These are phyloP conservation scores for Malurus alboscapulatus DNA, from an alignment of 2,113 vertebrate genomes.

Conservation along the genomic window DNA sequence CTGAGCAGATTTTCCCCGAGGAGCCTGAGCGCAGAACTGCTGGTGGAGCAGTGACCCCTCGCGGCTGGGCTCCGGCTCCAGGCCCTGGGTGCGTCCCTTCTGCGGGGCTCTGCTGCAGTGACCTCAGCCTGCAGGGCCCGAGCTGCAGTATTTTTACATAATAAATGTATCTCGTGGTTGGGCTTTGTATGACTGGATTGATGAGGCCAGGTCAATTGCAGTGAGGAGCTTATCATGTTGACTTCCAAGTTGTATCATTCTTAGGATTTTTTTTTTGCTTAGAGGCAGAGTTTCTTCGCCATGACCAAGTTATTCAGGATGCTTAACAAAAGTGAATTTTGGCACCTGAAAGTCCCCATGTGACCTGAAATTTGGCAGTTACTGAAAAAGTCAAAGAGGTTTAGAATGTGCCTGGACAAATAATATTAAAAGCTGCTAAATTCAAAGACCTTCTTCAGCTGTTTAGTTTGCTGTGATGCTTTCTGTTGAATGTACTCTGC, in stretches of 20 bases:
- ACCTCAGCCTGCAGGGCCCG: neutral
- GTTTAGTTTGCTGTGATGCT: neutral
- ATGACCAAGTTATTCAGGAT: neutral
- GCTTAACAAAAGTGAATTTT: neutral
- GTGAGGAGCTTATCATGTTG: neutral
- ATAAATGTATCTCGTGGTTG: fast-evolving
- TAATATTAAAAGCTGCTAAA: neutral
- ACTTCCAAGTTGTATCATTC: neutral
- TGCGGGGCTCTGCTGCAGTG: fast-evolving
- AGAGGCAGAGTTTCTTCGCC: neutral
- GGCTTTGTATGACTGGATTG: neutral
- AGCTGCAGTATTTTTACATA: fast-evolving
- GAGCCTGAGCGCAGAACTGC: neutral
- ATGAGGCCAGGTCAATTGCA: neutral
- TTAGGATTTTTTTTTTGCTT: neutral
- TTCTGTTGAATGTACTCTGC: neutral
- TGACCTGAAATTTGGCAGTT: neutral
- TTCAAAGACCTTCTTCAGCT: neutral
- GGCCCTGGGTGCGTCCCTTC: fast-evolving
- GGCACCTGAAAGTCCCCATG: neutral
- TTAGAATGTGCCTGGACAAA: neutral
- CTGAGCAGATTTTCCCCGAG: neutral
- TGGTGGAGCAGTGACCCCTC: neutral
- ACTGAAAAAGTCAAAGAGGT: neutral
- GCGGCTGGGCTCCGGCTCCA: neutral